phyloP scores from a whole-genome alignment of 2,113 vertebrate genomes.

The Gracilinanus agilis region DNA sequence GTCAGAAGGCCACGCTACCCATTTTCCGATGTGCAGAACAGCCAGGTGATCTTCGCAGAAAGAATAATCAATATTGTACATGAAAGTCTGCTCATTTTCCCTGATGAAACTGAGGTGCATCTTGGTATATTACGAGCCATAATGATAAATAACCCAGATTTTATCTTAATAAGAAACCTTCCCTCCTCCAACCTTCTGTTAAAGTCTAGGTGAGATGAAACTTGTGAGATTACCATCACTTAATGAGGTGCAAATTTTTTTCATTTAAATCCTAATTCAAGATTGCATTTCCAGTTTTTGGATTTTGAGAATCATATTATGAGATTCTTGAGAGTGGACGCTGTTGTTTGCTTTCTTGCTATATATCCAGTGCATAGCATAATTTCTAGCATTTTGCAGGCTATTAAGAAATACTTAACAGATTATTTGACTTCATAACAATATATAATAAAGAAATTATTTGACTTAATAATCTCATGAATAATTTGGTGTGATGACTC shows the following conservation, averaged over 20 bases:
- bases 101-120: slow-evolving; percentile 58
- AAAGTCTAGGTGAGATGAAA: slow-evolving; percentile 25
- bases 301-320: background rate
- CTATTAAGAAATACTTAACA: background rate
- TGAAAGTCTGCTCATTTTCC: slow-evolving; percentile 32
- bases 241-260: slow-evolving; percentile 27
- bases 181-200: background rate
- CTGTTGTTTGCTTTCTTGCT: background rate
- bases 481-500: slow-evolving; percentile 21
- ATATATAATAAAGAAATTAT: background rate
- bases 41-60: slow-evolving; percentile 32
- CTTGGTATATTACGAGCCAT: background rate
- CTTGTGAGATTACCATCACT: slow-evolving; percentile 34
- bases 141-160: slow-evolving; percentile 35
- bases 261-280: slow-evolving; percentile 38
- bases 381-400: background rate
- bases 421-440: background rate
- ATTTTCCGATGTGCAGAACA: slow-evolving; percentile 30
- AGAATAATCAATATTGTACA: slow-evolving; percentile 53
- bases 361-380: background rate
- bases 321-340: background rate
- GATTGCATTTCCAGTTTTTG: slow-evolving; percentile 15
- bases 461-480: background rate
- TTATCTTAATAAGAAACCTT: slow-evolving; percentile 44
- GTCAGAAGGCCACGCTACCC: background rate